phyloP scores from a whole-genome alignment of 2,888 invertebrate species.

The Trachelus tabidus region DNA sequence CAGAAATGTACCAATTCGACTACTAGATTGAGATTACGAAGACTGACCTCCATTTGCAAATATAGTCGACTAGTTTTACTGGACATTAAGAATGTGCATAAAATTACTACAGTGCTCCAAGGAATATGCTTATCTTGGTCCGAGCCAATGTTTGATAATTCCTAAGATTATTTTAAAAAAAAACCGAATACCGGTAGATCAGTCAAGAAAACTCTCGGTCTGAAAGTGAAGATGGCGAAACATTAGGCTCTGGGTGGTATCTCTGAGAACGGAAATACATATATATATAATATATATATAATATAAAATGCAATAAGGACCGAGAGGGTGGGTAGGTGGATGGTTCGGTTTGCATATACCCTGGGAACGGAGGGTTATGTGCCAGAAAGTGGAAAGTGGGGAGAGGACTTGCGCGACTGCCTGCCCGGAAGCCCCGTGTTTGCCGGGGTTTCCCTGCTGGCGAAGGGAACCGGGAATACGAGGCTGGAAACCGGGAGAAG shows the following conservation, averaged over 20 bases:
- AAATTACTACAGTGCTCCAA: background rate
- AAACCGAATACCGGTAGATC: background rate
- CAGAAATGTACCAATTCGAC: background rate
- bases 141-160: background rate
- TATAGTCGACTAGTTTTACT: background rate
- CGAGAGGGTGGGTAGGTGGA: slow-evolving; percentile 35
- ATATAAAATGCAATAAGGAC: slow-evolving; percentile 63
- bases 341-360: slow-evolving; percentile 15
- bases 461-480: slow-evolving; percentile 35
- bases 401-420: slow-evolving; percentile 39
- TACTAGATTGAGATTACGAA: background rate
- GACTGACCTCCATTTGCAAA: background rate
- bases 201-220: background rate
- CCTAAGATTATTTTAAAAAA: background rate
- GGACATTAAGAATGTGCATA: background rate
- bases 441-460: slow-evolving; percentile 48
- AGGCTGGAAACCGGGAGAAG: slow-evolving; percentile 29
- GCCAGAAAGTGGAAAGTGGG: slow-evolving; percentile 21
- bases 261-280: slow-evolving; percentile 33
- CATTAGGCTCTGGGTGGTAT: background rate
- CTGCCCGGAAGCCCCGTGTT: slow-evolving; percentile 55
- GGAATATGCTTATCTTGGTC: background rate
- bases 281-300: slow-evolving; percentile 46
- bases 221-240: background rate
- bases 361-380: slow-evolving; percentile 8